Percentiles rank a stretch among this genome's conserved stretches.
Evolutionary conservation across 2,797 vertebrate genomes (phyloP).

Genomic region (Orestias chungarensis): DNA sequence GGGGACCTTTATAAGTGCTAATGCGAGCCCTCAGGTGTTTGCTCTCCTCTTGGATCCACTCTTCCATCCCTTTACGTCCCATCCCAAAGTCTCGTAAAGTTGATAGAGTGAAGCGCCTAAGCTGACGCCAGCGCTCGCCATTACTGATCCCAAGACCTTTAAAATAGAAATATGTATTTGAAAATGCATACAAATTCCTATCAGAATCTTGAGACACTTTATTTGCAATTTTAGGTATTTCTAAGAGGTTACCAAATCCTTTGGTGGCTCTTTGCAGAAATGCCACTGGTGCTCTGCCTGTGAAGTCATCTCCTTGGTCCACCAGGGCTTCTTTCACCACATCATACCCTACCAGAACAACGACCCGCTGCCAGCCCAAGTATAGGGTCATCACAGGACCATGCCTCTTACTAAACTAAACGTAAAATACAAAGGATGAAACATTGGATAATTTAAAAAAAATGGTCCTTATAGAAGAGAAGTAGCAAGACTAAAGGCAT

Average conservation of each 20-base stretch:
- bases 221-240: no score
- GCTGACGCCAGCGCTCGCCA: conserved; percentile 71
- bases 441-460: neutral
- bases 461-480: no score
- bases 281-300: conserved; percentile 55
- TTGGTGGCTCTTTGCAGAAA: conserved; percentile 38
- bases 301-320: conserved; percentile 80
- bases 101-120: conserved; percentile 70
- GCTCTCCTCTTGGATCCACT: conserved; percentile 78
- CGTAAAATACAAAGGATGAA: no score
- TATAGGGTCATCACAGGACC: conserved; percentile 79
- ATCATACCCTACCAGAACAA: conserved; percentile 79
- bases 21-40: conserved; percentile 51
- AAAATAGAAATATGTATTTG: neutral
- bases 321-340: conserved; percentile 82
- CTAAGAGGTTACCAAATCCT: conserved; percentile 71
- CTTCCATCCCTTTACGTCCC: conserved; percentile 78
- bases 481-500: no score
- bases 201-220: neutral
- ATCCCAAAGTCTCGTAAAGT: conserved; percentile 79
- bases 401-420: conserved; percentile 72
- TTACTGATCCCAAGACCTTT: conserved; percentile 41
- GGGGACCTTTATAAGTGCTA: conserved; percentile 48
- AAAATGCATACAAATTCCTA: no score
- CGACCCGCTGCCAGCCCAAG: conserved; percentile 68